phyloP scores from a whole-genome alignment of 2,797 vertebrate genomes.

The Melanotaenia trifasciata region DNA sequence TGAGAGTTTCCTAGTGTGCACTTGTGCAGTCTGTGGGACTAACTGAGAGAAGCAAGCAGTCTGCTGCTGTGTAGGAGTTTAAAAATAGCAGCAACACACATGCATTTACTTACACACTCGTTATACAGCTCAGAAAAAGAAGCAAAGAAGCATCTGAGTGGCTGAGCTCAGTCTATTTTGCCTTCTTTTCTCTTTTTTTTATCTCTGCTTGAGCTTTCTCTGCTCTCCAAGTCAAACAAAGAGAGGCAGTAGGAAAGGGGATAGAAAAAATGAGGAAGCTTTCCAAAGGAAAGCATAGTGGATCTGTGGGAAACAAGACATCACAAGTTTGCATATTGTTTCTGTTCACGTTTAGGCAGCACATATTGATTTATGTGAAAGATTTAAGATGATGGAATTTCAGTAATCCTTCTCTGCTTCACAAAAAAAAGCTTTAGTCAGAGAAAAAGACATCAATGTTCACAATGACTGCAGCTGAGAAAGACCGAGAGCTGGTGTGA shows the following conservation, averaged over 20 bases:
- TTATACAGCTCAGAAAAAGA: slow-evolving; percentile 49
- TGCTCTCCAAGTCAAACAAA: slow-evolving; percentile 5
- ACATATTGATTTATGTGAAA: slow-evolving; percentile 7
- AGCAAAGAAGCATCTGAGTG: slow-evolving; percentile 43
- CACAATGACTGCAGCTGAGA: slow-evolving; percentile 13
- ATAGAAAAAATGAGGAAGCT: slow-evolving; percentile 12
- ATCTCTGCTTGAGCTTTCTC: background rate
- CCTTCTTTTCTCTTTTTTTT: slow-evolving; percentile 3
- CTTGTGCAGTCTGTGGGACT: slow-evolving; percentile 47
- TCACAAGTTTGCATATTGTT: slow-evolving; percentile 28
- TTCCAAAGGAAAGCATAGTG: slow-evolving; percentile 22
- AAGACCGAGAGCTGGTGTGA: background rate
- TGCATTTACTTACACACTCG: slow-evolving; percentile 18
- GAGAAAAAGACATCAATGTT: slow-evolving; percentile 3
- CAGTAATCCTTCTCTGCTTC: slow-evolving; percentile 15
- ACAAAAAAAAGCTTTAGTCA: background rate
- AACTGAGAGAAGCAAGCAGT: slow-evolving; percentile 43
- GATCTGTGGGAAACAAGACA: slow-evolving; percentile 4
- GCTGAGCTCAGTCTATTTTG: slow-evolving; percentile 15
- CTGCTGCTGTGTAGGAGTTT: slow-evolving; percentile 44
- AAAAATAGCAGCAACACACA: slow-evolving; percentile 65
- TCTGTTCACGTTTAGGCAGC: slow-evolving; percentile 10
- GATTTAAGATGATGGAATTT: slow-evolving; percentile 26
- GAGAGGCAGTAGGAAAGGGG: background rate
- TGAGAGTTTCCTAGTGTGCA: slow-evolving; percentile 59